A percentile compares a stretch with the other conserved stretches of the same genome.
These are phyloP conservation scores for Rhinoraja longicauda DNA, from an alignment of 2,797 vertebrate genomes.

Conservation along the genomic window DNA sequence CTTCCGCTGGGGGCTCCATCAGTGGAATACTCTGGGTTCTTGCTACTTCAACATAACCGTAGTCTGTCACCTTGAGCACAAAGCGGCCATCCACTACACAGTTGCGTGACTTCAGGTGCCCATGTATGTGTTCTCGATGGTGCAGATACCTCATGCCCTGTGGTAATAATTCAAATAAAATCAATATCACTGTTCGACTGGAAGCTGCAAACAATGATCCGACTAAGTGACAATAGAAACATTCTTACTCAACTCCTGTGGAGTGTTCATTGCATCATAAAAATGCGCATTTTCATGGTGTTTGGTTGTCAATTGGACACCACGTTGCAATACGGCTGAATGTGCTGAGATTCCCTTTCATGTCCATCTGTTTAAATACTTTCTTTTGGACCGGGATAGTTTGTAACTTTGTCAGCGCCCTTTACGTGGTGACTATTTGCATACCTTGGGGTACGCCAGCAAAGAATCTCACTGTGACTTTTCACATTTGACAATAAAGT, in stretches of 20 bases:
- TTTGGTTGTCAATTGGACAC: background rate
- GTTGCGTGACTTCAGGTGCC: constrained; percentile 82
- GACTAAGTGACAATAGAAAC: background rate
- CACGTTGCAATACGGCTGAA: background rate
- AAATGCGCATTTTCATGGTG: background rate
- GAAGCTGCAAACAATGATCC: background rate
- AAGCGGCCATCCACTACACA: constrained; percentile 86
- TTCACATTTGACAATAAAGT: too few relatives aligned
- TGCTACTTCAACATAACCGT: constrained; percentile 75
- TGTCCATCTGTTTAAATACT: background rate
- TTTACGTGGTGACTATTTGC: too few relatives aligned
- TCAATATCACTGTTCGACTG: background rate
- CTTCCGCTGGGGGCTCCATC: constrained; percentile 63
- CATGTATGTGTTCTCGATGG: constrained; percentile 74
- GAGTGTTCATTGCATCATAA: background rate
- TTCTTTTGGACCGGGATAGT: background rate
- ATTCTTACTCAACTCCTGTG: background rate
- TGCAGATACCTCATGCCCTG: constrained; percentile 91
- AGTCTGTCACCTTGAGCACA: constrained; percentile 86
- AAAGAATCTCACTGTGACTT: too few relatives aligned
- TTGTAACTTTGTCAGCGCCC: too few relatives aligned
- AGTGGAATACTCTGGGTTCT: constrained; percentile 69
- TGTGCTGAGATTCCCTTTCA: background rate
- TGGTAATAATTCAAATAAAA: background rate
- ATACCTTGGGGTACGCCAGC: too few relatives aligned